phyloP scores from a whole-genome alignment of 2,113 vertebrate genomes.

The Siniperca chuatsi region DNA sequence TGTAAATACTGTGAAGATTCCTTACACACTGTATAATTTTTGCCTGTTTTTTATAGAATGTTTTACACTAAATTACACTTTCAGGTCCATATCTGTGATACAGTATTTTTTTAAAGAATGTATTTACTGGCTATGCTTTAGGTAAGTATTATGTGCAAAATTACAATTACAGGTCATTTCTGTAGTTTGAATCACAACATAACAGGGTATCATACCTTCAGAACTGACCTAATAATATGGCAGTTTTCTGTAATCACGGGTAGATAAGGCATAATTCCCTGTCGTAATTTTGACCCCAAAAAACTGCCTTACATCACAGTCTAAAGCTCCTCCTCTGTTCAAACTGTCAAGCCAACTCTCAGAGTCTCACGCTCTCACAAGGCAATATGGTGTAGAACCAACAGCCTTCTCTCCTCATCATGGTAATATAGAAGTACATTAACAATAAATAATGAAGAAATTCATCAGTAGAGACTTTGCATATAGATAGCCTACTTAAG shows the following conservation, averaged over 20 bases:
- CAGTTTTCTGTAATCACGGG: background rate
- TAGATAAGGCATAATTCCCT: background rate
- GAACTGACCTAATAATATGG: background rate
- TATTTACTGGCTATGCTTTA: background rate
- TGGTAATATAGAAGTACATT: conserved; percentile 82
- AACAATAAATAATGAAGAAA: conserved; percentile 88
- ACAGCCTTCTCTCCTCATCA: conserved; percentile 70
- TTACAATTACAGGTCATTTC: background rate
- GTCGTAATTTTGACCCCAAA: background rate
- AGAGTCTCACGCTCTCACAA: conserved; percentile 13
- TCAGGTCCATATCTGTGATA: background rate
- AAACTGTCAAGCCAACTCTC: conserved; percentile 28
- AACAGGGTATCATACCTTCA: background rate
- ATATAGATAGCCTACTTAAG: conserved; percentile 90
- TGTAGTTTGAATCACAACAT: background rate
- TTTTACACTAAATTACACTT: background rate
- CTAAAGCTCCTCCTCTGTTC: conserved; percentile 12
- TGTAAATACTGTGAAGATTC: background rate
- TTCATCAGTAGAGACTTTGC: conserved; percentile 87
- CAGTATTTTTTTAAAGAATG: background rate
- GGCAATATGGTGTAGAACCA: conserved; percentile 57
- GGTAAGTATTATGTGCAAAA: background rate
- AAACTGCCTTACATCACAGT: background rate
- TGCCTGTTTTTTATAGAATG: background rate
- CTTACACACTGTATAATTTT: background rate